Percentiles rank a stretch among this genome's conserved stretches.
These are phyloP conservation scores for Panthera leo DNA, from an alignment of 2,113 vertebrate species.

Conservation along the genomic window DNA sequence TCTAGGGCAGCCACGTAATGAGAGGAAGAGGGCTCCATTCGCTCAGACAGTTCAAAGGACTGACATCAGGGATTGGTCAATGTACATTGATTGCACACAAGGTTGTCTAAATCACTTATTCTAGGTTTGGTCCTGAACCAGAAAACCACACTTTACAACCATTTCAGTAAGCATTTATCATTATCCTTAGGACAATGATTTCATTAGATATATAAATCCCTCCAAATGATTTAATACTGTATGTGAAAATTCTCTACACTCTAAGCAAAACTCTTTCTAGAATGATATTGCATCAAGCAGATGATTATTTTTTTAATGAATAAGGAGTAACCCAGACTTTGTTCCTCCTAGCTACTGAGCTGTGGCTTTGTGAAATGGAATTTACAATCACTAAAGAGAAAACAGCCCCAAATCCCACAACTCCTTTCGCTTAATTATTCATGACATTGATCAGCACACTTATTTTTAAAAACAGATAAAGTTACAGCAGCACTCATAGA, in stretches of 20 bases:
- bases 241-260: background rate
- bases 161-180: background rate
- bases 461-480: conserved; percentile 67
- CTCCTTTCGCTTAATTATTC: conserved; percentile 67
- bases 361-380: conserved; percentile 57
- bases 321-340: conserved; percentile 5
- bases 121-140: background rate
- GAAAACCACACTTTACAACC: background rate
- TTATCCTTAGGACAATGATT: background rate
- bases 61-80: background rate
- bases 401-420: conserved; percentile 54
- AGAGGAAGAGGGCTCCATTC: background rate
- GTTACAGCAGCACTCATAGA: background rate
- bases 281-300: background rate
- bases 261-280: background rate
- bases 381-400: conserved; percentile 62
- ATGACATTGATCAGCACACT: conserved; percentile 56
- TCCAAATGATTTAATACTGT: background rate
- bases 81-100: background rate
- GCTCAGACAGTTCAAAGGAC: background rate
- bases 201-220: background rate
- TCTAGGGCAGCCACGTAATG: background rate
- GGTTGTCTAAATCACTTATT: background rate
- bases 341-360: background rate
- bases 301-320: conserved; percentile 3